Evolutionary conservation across 2,888 invertebrate genomes (phyloP).

Genomic region (Yponomeuta cagnagella): DNA sequence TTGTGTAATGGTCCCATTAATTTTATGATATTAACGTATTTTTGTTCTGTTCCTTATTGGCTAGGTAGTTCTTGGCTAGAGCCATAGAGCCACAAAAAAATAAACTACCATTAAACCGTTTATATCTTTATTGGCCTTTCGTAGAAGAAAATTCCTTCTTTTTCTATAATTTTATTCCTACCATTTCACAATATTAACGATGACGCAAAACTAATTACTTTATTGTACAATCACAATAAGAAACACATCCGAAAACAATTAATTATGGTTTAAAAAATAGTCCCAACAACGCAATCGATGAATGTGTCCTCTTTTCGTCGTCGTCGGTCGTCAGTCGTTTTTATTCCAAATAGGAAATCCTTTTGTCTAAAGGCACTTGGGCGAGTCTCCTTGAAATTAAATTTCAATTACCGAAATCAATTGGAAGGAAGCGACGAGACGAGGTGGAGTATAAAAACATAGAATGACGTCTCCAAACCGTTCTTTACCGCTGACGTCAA

Average conservation of each 20-base stretch:
- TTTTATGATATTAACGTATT: too few relatives aligned
- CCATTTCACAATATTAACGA: too few relatives aligned
- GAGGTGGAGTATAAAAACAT: neutral
- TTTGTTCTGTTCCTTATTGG: too few relatives aligned
- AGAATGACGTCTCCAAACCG: neutral
- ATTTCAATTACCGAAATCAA: slow-evolving; percentile 1
- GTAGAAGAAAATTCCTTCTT: too few relatives aligned
- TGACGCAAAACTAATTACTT: too few relatives aligned
- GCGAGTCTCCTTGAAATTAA: neutral
- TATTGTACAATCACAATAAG: too few relatives aligned
- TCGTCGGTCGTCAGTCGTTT: neutral
- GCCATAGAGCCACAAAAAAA: too few relatives aligned
- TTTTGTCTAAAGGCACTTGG: slow-evolving; percentile 1
- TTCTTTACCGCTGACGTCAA: neutral
- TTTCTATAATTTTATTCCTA: too few relatives aligned
- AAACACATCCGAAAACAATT: neutral
- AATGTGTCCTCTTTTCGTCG: neutral
- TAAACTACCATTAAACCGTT: too few relatives aligned
- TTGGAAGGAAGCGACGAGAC: neutral
- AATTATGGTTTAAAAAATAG: neutral
- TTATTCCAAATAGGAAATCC: neutral
- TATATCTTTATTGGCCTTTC: too few relatives aligned
- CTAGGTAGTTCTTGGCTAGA: too few relatives aligned
- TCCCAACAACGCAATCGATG: neutral
- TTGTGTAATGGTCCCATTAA: too few relatives aligned